phyloP scores from a whole-genome alignment of 1,140 invertebrate species.

The Lasioglossum albipes region DNA sequence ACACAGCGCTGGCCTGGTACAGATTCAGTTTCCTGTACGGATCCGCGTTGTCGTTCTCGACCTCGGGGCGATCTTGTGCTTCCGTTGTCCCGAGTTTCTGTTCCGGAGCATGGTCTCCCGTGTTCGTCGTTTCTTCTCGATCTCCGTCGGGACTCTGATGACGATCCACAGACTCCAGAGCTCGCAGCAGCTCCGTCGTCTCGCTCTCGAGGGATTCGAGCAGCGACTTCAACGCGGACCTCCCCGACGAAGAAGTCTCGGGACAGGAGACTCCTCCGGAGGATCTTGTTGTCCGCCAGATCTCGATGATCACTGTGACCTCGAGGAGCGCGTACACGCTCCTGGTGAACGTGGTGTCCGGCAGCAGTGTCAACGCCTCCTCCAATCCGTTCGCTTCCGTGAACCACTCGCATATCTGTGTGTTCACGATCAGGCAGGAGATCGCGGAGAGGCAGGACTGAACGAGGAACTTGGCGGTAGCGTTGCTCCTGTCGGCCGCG shows the following conservation, averaged over 20 bases:
- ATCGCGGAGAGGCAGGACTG: constrained; percentile 83
- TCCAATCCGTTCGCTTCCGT: constrained; percentile 81
- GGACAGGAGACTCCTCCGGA: not conserved
- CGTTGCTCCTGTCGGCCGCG: constrained; percentile 71
- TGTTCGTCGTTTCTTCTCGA: too few relatives aligned
- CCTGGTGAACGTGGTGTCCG: constrained; percentile 80
- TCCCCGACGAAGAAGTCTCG: constrained; percentile 25
- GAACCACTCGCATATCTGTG: constrained; percentile 82
- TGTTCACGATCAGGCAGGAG: constrained; percentile 81
- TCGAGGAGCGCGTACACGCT: constrained; percentile 83
- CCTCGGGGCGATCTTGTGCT: not conserved
- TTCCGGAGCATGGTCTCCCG: not conserved
- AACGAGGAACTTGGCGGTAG: constrained; percentile 81
- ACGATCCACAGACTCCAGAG: constrained; percentile 48
- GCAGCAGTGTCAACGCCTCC: constrained; percentile 81
- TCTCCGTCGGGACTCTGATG: not conserved
- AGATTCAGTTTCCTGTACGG: constrained; percentile 58
- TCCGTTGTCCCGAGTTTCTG: not conserved
- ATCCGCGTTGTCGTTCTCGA: not conserved
- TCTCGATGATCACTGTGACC: constrained; percentile 83
- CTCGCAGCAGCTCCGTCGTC: constrained; percentile 73
- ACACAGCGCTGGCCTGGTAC: constrained; percentile 77
- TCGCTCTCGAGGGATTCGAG: constrained; percentile 80
- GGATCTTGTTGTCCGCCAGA: constrained; percentile 69
- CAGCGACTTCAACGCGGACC: constrained; percentile 79